A percentile compares a stretch with the other conserved stretches of the same genome.
These are phyloP conservation scores for Hylyphantes graminicola DNA, from an alignment of 1,140 invertebrate species.

Conservation along the genomic window DNA sequence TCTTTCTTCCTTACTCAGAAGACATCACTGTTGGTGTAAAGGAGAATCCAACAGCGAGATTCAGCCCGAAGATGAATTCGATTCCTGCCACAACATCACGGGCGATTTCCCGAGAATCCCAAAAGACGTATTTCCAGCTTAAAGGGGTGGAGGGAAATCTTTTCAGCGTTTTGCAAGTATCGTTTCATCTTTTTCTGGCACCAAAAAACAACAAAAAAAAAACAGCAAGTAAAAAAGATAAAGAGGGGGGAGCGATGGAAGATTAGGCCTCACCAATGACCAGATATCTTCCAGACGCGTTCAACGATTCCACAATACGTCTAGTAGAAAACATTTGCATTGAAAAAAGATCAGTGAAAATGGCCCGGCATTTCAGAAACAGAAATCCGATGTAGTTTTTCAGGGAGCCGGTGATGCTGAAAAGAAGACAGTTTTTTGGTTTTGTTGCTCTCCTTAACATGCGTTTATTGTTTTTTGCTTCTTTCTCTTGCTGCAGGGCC, in stretches of 20 bases:
- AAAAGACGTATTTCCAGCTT: conserved; percentile 22
- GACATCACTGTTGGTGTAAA: too few species aligned
- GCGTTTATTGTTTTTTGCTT: background rate
- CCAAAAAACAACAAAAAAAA: conserved; percentile 20
- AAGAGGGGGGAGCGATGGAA: conserved; percentile 8
- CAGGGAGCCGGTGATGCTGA: conserved; percentile 33
- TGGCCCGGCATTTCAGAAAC: conserved; percentile 37
- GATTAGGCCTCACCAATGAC: conserved; percentile 51
- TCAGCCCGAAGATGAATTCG: conserved; percentile 17
- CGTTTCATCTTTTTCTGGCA: conserved; percentile 40
- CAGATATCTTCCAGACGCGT: conserved; percentile 55
- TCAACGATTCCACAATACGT: conserved; percentile 58
- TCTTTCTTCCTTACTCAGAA: too few species aligned
- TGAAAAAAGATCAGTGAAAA: conserved; percentile 60
- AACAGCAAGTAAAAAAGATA: background rate
- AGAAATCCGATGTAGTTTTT: conserved; percentile 57
- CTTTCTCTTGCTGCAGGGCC: background rate
- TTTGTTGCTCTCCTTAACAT: conserved; percentile 7
- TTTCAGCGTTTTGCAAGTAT: conserved; percentile 46
- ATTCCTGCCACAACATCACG: background rate
- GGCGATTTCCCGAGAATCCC: background rate
- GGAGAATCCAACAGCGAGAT: background rate
- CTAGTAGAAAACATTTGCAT: conserved; percentile 53
- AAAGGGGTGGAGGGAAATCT: conserved; percentile 29
- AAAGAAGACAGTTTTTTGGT: conserved; percentile 20